phyloP scores from a whole-genome alignment of 2,888 invertebrate genomes.

The Dynastes tityus region DNA sequence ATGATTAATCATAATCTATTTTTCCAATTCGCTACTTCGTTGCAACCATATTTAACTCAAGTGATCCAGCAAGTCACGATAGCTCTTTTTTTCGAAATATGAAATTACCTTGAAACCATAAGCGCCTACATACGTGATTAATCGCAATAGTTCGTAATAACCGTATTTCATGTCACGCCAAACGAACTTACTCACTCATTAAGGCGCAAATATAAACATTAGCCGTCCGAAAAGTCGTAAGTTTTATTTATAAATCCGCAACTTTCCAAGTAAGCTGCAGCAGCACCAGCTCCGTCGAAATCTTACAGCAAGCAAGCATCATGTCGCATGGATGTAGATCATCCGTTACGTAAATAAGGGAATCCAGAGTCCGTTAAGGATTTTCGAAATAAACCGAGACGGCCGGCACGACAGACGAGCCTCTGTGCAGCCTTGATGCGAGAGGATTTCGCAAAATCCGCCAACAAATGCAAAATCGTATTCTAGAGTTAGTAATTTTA shows the following conservation, averaged over 20 bases:
- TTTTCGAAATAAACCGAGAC: slow-evolving; percentile 1
- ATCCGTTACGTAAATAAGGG: slow-evolving; percentile 20
- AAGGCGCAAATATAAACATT: slow-evolving; percentile 35
- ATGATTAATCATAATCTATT: slow-evolving; percentile 1
- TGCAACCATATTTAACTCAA: background rate
- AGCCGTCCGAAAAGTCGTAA: slow-evolving; percentile 12
- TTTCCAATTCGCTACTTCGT: background rate
- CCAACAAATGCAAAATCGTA: slow-evolving; percentile 13
- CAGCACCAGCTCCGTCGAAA: no score
- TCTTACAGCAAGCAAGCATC: background rate
- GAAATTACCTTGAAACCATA: slow-evolving; percentile 12
- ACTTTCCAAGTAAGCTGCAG: slow-evolving; percentile 10
- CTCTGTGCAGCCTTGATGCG: background rate
- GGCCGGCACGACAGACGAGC: background rate
- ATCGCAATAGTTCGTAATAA: slow-evolving; percentile 15
- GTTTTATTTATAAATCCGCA: slow-evolving; percentile 38
- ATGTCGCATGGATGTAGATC: background rate
- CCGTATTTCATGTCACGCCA: slow-evolving; percentile 11
- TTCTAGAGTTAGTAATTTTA: slow-evolving; percentile 47
- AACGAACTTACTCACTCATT: slow-evolving; percentile 41
- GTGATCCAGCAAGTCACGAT: background rate
- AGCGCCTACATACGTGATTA: slow-evolving; percentile 20
- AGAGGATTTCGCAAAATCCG: background rate
- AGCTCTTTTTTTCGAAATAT: slow-evolving; percentile 13
- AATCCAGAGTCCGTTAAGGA: slow-evolving; percentile 2